Percentiles rank a stretch among this genome's conserved stretches.
These are phyloP conservation scores for Hippopotamyrus pictus DNA, from an alignment of 2,797 vertebrate species.

Conservation along the genomic window DNA sequence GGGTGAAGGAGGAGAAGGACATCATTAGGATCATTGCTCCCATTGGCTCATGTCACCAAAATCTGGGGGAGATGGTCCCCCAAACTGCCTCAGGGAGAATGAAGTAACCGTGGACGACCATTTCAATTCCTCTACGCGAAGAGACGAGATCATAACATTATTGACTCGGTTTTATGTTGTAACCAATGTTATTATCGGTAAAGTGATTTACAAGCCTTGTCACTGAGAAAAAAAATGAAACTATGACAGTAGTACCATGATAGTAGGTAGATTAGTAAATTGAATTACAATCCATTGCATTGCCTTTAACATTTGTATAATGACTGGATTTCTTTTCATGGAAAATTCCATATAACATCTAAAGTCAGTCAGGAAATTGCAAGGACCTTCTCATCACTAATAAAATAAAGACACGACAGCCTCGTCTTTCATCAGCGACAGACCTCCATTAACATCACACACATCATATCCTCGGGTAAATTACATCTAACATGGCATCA, in stretches of 20 bases:
- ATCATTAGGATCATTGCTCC: neutral
- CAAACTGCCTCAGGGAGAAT: neutral
- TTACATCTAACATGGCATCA: conserved; percentile 3
- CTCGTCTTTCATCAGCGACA: conserved; percentile 17
- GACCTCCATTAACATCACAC: conserved; percentile 5
- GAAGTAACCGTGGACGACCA: neutral
- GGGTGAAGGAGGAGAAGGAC: neutral
- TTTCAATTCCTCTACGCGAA: neutral
- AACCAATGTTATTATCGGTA: neutral
- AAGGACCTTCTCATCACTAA: conserved; percentile 14
- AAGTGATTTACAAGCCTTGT: neutral
- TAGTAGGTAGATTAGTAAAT: neutral
- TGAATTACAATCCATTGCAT: conserved; percentile 9
- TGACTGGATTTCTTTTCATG: conserved; percentile 7
- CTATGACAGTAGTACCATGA: neutral
- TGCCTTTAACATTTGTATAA: neutral
- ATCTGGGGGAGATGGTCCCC: neutral
- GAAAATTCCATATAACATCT: conserved; percentile 14
- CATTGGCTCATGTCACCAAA: neutral
- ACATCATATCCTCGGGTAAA: conserved; percentile 14
- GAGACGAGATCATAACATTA: neutral
- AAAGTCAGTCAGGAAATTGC: conserved; percentile 22
- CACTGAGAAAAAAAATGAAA: neutral
- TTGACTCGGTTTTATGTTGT: neutral
- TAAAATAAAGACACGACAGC: conserved; percentile 18